A percentile compares a stretch with the other conserved stretches of the same genome.
Conservation (phyloP, 2,888 invertebrate genomes). For the Trachelus stipa region DNA sequence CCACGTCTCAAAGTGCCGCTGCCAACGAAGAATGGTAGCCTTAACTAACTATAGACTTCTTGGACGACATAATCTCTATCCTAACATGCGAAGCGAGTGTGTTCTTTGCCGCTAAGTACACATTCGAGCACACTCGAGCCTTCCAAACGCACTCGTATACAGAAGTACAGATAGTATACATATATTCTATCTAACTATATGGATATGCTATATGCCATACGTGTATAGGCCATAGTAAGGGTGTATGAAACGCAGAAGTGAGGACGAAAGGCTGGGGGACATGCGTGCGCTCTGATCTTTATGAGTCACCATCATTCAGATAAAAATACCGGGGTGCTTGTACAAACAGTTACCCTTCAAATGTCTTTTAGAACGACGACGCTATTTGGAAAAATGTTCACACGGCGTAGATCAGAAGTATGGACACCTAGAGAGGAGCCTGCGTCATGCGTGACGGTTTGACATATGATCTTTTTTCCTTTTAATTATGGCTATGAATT, state of each 20-base stretch:
- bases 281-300: slow-evolving; percentile 48
- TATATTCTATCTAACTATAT: not conserved
- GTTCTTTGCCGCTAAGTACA: slow-evolving; percentile 57
- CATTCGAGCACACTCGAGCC: slow-evolving; percentile 45
- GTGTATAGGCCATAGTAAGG: slow-evolving; percentile 27
- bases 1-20: slow-evolving; percentile 36
- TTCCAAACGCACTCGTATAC: slow-evolving; percentile 12
- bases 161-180: not conserved
- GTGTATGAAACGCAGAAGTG: slow-evolving; percentile 27
- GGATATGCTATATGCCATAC: slow-evolving; percentile 15
- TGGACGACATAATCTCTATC: slow-evolving; percentile 56
- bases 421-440: not conserved
- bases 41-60: slow-evolving; percentile 57
- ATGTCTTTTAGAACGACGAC: slow-evolving; percentile 43
- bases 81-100: slow-evolving; percentile 47
- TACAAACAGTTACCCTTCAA: slow-evolving; percentile 56
- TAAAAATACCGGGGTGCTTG: slow-evolving; percentile 57
- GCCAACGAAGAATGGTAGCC: slow-evolving; percentile 49
- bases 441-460: not conserved
- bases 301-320: slow-evolving; percentile 57
- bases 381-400: slow-evolving; percentile 42
- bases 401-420: slow-evolving; percentile 34
- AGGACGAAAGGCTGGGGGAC: slow-evolving; percentile 30
- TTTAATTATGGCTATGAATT: not conserved
- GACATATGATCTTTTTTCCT: not conserved